Percentiles rank a stretch among this genome's conserved stretches.
Evolutionary conservation across 2,797 vertebrate genomes (phyloP).

Genomic region (Rousettus madagascariensis): DNA sequence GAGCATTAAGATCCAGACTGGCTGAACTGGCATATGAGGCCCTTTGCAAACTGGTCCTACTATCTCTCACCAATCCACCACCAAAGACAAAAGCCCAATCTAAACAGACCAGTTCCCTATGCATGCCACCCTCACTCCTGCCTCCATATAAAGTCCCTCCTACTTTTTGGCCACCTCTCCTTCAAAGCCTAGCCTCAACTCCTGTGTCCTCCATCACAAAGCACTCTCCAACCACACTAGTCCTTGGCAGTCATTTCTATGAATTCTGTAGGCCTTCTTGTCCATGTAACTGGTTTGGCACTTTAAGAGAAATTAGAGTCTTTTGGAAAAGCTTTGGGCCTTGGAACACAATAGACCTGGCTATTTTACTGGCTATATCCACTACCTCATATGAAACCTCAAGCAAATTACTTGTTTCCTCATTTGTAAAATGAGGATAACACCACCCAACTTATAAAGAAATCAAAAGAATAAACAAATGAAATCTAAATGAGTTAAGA

Average conservation of each 20-base stretch:
- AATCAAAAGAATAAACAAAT: conserved; percentile 23
- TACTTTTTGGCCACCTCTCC: background rate
- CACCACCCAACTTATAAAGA: background rate
- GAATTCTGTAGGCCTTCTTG: background rate
- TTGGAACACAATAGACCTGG: conserved; percentile 24
- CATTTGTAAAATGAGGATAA: conserved; percentile 42
- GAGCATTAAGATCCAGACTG: conserved; percentile 32
- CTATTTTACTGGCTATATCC: background rate
- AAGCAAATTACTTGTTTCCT: conserved; percentile 61
- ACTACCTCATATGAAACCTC: conserved; percentile 32
- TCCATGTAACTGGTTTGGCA: background rate
- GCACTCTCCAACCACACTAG: background rate
- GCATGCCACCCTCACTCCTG: background rate
- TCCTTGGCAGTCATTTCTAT: background rate
- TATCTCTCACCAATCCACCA: background rate
- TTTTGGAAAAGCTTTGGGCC: background rate
- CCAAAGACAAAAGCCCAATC: background rate
- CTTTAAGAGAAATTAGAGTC: background rate
- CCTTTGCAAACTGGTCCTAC: background rate
- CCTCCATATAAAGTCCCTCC: background rate
- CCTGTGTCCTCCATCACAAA: background rate
- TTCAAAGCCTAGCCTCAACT: background rate
- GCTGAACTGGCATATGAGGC: background rate
- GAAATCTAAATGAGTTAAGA: background rate
- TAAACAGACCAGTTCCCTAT: background rate